Base-by-base conservation (phyloP, 2,113 vertebrate species). In the Laticauda laticaudata region DNA sequence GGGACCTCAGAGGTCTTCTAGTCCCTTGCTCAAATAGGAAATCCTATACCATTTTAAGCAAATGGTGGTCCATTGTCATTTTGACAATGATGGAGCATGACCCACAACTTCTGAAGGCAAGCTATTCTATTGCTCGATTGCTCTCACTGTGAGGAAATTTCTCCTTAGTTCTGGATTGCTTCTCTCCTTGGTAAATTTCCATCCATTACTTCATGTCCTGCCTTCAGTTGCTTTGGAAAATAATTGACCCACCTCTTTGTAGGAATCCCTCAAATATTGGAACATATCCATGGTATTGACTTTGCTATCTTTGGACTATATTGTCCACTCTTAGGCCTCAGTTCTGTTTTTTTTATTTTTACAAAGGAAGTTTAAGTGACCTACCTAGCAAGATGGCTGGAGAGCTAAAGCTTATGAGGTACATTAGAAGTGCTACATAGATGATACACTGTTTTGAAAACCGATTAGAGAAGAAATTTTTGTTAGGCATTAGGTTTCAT, bases 401-500 rank as follows among this genome's bases (percentile, higher is more conserved):
- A 54, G n/a, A 54, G n/a, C 20, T 86, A 64, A 93, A 90, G 81
- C 75, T 86, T 86, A n/a, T 29, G 14, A 87, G 53, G 14, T 56
- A 54, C 55, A 29, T 86, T 90, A 43, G 56, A 93, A 86, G 23
- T 43, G n/a, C 88, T 43, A 54, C 59, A 64, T 5, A 29, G 23
- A 61, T 90, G n/a, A 93, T 93, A 86, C 48, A 18, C 91, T 0
- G 69, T 92, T 94, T 91, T 87, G 54, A 93, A 94, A 88, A 95
- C 88, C 87, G 20, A 24, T 93, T 93, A 92, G 87, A 55, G 86
- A 91, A 56, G 21, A 61, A 75, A 91, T 94, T 96, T 92, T 92
- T 88, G 21, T 94, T 89, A 95, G 92, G 92, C 89, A 92, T 86
- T 15, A 88, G 92, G 55, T 96, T 96, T 95, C 90, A 96, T 96